Base-by-base conservation (phyloP, 2,888 invertebrate genomes). In the Agonopterix alstromeriana region DNA sequence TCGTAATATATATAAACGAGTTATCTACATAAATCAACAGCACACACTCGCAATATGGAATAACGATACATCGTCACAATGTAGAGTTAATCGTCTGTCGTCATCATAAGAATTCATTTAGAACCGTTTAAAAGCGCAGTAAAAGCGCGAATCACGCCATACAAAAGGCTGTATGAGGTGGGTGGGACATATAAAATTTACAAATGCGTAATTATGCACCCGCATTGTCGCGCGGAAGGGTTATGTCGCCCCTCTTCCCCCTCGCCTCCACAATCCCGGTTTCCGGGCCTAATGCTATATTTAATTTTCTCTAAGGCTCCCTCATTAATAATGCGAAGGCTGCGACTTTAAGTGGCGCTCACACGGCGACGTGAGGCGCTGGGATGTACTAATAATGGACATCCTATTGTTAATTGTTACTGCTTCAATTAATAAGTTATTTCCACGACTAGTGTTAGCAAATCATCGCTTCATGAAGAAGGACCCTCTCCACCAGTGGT, bases 141-240 rank as follows among this genome's bases (percentile, higher is more conserved):
- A 68, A 82, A 81, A 81, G 77, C 82, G 77, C 77, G 82, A 86
- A 87, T 87, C 85, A 85, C 87, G 80, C 71, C 82, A 74, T 86
- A 85, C 83, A 85, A 85, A 84, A 83, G 83, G 75, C 77, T 80
- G 71, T 82, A 81, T 81, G 82, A 82, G 77, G 82, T 80, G 81
- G 83, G 83, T 78, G 83, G 81, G 67, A 81, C 86, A 87, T 88
- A 86, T 86, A 87, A 87, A 86, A 88, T 88, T 82, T 86, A 88
- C 87, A 88, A 87, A 88, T 87, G 86, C 87, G 87, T 88, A 86
- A 86, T 88, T 88, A 88, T 87, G 86, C 87, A 83, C 87, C 86
- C 86, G 87, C 82, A 86, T 87, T 87, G 86, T 87, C 85, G 85
- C 78, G 77, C 73, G 70, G 71, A 82, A 83, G 82, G 87, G 86